A percentile compares a stretch with the other conserved stretches of the same genome.
Evolutionary conservation across 1,140 invertebrate genomes (phyloP).

Genomic region (Apis mellifera): DNA sequence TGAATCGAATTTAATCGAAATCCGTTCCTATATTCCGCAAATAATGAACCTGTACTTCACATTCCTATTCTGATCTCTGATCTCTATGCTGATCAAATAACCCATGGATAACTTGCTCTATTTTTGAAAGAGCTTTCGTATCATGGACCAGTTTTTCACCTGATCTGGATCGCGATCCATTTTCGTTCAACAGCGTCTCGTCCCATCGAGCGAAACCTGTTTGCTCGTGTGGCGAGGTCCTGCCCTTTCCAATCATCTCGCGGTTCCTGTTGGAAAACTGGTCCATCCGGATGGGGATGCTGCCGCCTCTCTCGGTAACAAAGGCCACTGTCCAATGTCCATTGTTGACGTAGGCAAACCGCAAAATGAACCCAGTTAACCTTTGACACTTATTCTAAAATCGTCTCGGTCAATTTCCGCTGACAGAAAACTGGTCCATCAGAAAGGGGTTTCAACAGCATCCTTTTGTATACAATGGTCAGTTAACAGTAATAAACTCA

Average conservation of each 20-base stretch:
- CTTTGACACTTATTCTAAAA: conserved; percentile 70
- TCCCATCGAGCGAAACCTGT: conserved; percentile 73
- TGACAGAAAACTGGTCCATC: conserved; percentile 61
- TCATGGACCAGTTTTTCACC: conserved; percentile 79
- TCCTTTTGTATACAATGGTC: conserved; percentile 21
- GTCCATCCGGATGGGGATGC: conserved; percentile 73
- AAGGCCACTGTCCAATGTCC: conserved; percentile 75
- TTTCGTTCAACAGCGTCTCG: conserved; percentile 60
- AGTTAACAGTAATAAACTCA: conserved; percentile 50
- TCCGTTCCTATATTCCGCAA: conserved; percentile 38
- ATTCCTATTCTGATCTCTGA: conserved; percentile 57
- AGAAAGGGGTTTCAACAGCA: conserved; percentile 61
- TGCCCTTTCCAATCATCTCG: conserved; percentile 50
- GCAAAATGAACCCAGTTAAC: conserved; percentile 75
- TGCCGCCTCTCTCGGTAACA: conserved; percentile 53
- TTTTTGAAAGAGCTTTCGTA: conserved; percentile 12
- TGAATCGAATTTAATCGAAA: not conserved
- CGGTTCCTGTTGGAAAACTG: conserved; percentile 69
- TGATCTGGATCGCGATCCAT: conserved; percentile 74
- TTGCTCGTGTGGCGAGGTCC: conserved; percentile 74
- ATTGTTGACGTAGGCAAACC: conserved; percentile 64
- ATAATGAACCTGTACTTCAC: conserved; percentile 27
- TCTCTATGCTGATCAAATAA: conserved; percentile 38
- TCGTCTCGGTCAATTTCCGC: conserved; percentile 50
- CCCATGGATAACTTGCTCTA: conserved; percentile 47